Percentiles rank a stretch among this genome's conserved stretches.
These are phyloP conservation scores for Axis porcinus DNA, from an alignment of 2,113 vertebrate species.

Conservation along the genomic window DNA sequence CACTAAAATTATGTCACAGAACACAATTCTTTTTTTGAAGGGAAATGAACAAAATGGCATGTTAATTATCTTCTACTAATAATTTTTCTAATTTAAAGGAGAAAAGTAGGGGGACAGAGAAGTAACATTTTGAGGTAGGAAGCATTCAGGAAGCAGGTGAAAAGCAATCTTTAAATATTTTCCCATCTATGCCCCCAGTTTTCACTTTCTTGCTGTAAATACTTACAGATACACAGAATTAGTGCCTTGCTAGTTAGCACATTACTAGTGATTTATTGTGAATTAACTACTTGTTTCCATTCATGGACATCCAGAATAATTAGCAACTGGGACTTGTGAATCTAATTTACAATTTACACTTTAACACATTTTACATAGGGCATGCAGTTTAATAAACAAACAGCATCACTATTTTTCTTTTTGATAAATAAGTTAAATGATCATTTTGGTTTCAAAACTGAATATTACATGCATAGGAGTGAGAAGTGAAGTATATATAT, in stretches of 20 bases:
- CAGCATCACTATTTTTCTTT: background rate
- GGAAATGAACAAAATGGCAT: background rate
- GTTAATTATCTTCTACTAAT: background rate
- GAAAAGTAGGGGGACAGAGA: background rate
- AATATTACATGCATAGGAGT: constrained; percentile 38
- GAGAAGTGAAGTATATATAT: constrained; percentile 18
- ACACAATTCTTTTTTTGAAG: background rate
- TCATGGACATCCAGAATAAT: background rate
- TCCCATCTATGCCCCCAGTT: background rate
- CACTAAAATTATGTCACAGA: background rate
- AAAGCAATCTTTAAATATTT: background rate
- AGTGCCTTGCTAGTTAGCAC: background rate
- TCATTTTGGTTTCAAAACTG: constrained; percentile 31
- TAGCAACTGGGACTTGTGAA: background rate
- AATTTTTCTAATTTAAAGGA: background rate
- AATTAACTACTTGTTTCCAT: background rate
- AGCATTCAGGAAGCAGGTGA: background rate
- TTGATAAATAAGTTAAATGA: constrained; percentile 30
- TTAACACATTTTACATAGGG: background rate
- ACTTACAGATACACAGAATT: background rate
- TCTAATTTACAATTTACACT: background rate
- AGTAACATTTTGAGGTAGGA: background rate
- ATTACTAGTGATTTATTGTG: background rate
- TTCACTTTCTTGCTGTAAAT: background rate
- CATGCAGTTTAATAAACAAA: background rate